Evolutionary conservation across 2,113 vertebrate genomes (phyloP), one percentile per base, ranked within the genome.

Genomic region (Phrynosoma blainvillii): DNA sequence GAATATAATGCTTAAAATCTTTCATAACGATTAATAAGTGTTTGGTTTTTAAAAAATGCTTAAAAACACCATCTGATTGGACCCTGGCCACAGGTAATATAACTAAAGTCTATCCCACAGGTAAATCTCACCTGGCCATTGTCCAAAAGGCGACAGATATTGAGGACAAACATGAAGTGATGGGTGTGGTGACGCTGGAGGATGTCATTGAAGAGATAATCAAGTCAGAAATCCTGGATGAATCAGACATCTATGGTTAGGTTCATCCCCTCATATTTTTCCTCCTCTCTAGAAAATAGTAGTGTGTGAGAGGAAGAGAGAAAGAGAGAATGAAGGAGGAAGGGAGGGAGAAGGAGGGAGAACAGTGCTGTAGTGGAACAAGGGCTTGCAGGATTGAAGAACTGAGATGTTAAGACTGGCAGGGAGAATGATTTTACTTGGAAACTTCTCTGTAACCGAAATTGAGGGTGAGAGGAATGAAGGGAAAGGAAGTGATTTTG

Each of bases 121-220:
- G 98, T 84, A 98, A 98, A 82, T 99, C 98, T 13, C 98, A 99
- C 95, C 95, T 99, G 97, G 98, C 99, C 90, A 98, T 99, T 0
- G 99, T 99, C 91, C 98, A 99, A 97, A 99, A 98, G 95, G 98
- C 98, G 86, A 99, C 99, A 0, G 98, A 99, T 90, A 98, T 98
- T 0, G 98, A 98, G 62, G 98, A 98, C 0, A 98, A 99, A 88
- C 98, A 98, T 0, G 98, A 99, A 93, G 98, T 99, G 78, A 40
- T 99, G 95, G 98, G 98, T 36, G 87, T 99, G 94, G 98, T 99
- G 92, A 99, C 98, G 0, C 96, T 99, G 20, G 99, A 99, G 91
- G 99, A 99, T 0, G 98, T 99, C 86, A 98, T 99, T 1, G 98
- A 99, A 95, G 98, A 99, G 95, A 99, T 99, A 76, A 99, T 99